Percentiles rank a stretch among this genome's conserved stretches.
phyloP scores from a whole-genome alignment of 2,888 invertebrate genomes.

The Liopterus haemorrhoidalis region DNA sequence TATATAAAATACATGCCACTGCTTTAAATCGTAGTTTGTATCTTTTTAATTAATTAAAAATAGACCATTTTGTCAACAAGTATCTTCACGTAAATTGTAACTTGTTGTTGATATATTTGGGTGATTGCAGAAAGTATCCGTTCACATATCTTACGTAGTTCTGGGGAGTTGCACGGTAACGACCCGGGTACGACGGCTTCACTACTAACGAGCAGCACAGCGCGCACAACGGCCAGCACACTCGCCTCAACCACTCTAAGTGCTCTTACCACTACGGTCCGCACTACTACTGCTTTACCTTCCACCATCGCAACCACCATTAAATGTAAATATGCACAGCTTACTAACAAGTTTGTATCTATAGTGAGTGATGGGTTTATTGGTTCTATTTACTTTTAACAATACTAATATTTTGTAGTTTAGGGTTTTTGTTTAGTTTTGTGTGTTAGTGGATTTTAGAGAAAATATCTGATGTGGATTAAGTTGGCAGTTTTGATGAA shows the following conservation, averaged over 20 bases:
- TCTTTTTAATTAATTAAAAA: not conserved
- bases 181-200: slow-evolving; percentile 47
- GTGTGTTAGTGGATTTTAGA: no score
- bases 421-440: no score
- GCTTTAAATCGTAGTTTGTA: not conserved
- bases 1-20: not conserved
- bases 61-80: not conserved
- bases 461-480: no score
- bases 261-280: slow-evolving; percentile 36
- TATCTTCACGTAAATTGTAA: not conserved
- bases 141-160: slow-evolving; percentile 68
- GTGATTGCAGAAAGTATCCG: slow-evolving; percentile 55
- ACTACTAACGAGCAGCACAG: slow-evolving; percentile 37
- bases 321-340: slow-evolving; percentile 46
- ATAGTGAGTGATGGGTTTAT: slow-evolving; percentile 50
- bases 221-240: slow-evolving; percentile 38
- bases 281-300: slow-evolving; percentile 34
- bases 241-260: slow-evolving; percentile 45
- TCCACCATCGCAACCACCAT: slow-evolving; percentile 48
- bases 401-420: no score
- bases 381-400: no score
- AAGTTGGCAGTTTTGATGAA: no score
- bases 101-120: not conserved
- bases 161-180: no score
- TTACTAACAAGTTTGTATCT: no score